Percentiles rank a stretch among this genome's conserved stretches.
Conservation (phyloP, 2,797 vertebrate species). For the Crocidura indochinensis region DNA sequence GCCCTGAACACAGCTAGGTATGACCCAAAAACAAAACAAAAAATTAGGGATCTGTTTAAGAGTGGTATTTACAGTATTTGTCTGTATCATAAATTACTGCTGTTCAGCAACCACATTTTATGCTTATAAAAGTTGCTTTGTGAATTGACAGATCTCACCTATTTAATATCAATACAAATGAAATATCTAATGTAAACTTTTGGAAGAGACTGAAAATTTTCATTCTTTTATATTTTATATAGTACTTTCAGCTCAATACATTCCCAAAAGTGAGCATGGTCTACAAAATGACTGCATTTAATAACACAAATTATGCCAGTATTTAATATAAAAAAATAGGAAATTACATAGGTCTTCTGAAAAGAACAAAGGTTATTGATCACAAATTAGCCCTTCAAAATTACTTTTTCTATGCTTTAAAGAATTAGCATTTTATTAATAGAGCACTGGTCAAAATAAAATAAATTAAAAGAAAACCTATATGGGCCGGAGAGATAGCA, state of each 20-base stretch:
- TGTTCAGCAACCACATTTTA: neutral
- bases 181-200: conserved; percentile 7
- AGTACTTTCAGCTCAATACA: conserved; percentile 20
- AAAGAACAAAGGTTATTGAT: neutral
- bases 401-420: neutral
- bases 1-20: too few species aligned
- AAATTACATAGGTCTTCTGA: conserved; percentile 12
- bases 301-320: neutral
- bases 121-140: neutral
- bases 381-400: conserved; percentile 4
- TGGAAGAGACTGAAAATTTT: neutral
- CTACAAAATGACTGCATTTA: conserved; percentile 13
- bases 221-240: conserved; percentile 1
- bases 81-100: neutral
- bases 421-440: neutral
- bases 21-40: neutral
- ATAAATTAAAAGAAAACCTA: neutral
- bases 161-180: neutral
- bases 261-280: neutral
- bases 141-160: neutral
- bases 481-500: too few species aligned
- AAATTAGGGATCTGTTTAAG: neutral
- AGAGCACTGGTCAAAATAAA: neutral
- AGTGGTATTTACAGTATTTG: neutral
- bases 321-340: conserved; percentile 17